A percentile compares a stretch with the other conserved stretches of the same genome.
Conservation (phyloP, 2,888 invertebrate species). For the Willowsia nigromaculata region DNA sequence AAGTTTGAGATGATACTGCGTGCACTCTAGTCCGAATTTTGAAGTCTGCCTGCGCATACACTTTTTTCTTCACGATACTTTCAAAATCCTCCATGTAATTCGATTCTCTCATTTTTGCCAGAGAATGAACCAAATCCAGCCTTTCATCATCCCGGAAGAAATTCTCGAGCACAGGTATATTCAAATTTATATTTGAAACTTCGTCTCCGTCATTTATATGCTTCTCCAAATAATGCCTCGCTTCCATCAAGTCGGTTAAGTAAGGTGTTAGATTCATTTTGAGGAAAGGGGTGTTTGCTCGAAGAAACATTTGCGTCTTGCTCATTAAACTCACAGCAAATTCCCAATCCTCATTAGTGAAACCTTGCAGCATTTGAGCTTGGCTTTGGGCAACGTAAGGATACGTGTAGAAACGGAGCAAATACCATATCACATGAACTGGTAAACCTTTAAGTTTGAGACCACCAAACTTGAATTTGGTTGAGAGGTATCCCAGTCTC, state of each 20-base stretch:
- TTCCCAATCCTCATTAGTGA: conserved; percentile 58
- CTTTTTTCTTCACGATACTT: conserved; percentile 6
- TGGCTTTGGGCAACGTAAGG: conserved; percentile 51
- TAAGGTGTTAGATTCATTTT: conserved; percentile 63
- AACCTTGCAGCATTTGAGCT: conserved; percentile 57
- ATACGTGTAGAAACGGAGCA: conserved; percentile 59
- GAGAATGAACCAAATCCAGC: conserved; percentile 50
- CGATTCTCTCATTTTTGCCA: conserved; percentile 47
- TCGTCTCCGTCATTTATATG: conserved; percentile 9
- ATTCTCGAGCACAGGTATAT: conserved; percentile 62
- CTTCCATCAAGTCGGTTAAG: conserved; percentile 63
- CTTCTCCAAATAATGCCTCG: conserved; percentile 37
- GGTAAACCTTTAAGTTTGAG: conserved; percentile 46
- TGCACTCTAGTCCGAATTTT: conserved; percentile 31
- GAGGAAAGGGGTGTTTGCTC: conserved; percentile 46
- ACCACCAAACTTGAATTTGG: conserved; percentile 64
- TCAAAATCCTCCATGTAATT: conserved; percentile 67
- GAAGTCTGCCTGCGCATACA: not conserved
- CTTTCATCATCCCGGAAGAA: conserved; percentile 61
- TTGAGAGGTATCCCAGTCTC: conserved; percentile 53
- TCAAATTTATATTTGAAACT: conserved; percentile 19
- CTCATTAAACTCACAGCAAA: conserved; percentile 36
- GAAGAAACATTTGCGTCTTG: conserved; percentile 62
- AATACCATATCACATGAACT: conserved; percentile 62
- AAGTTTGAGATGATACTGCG: conserved; percentile 19